A percentile compares a stretch with the other conserved stretches of the same genome.
These are phyloP conservation scores for Tapirus terrestris DNA, from an alignment of 2,113 vertebrate genomes.

Conservation along the genomic window DNA sequence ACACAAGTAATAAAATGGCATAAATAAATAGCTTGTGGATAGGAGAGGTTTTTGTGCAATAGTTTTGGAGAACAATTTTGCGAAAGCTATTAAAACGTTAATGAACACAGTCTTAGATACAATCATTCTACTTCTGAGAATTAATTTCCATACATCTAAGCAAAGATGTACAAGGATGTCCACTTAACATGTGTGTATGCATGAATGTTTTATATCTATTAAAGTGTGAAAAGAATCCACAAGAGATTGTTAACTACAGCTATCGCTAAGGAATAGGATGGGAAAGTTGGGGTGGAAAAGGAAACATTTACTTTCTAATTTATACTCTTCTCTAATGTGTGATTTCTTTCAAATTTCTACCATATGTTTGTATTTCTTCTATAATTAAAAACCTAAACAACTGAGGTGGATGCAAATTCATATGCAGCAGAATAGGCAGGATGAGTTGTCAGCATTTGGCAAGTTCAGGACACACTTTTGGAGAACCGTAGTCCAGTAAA, in stretches of 20 bases:
- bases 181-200: background rate
- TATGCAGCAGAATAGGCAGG: background rate
- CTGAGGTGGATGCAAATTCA: background rate
- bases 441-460: background rate
- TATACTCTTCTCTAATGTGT: background rate
- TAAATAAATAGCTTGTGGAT: background rate
- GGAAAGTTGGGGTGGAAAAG: background rate
- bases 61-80: background rate
- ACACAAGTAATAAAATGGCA: background rate
- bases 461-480: background rate
- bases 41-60: background rate
- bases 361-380: background rate
- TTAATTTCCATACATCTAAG: background rate
- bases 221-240: background rate
- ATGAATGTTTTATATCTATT: background rate
- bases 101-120: background rate
- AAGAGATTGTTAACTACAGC: background rate
- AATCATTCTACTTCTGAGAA: background rate
- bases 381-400: slow-evolving; percentile 15
- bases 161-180: background rate
- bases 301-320: background rate
- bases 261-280: background rate
- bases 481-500: slow-evolving; percentile 38
- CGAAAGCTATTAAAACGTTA: background rate
- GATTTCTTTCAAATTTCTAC: background rate